These are phyloP conservation scores for Halictus ligatus DNA, from an alignment of 2,888 invertebrate genomes.

Conservation along the genomic window DNA sequence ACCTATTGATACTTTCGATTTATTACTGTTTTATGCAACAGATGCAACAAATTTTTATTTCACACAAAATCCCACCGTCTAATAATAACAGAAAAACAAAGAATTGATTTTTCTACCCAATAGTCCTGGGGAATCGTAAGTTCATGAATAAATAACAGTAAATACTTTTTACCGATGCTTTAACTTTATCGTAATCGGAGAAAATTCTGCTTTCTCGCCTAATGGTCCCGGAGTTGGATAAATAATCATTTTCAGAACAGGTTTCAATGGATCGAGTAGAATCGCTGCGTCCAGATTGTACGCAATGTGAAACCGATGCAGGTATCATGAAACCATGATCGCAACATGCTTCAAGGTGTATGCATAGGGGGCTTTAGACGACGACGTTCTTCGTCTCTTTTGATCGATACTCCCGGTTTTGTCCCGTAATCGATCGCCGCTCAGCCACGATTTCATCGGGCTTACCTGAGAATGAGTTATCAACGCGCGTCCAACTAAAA, in stretches of 20 bases:
- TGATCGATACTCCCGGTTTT: conserved; percentile 7
- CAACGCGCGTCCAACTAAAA: neutral
- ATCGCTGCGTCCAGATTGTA: neutral
- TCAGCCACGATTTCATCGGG: neutral
- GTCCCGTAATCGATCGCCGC: neutral
- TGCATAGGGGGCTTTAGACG: neutral
- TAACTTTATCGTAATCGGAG: neutral
- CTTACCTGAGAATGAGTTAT: neutral
- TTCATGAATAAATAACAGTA: neutral
- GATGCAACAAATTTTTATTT: too few relatives aligned
- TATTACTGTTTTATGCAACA: too few relatives aligned
- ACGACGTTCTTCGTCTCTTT: conserved; percentile 1
- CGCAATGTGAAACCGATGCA: neutral
- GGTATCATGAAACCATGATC: conserved; percentile 1
- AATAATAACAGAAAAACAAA: too few relatives aligned
- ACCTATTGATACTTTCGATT: too few relatives aligned
- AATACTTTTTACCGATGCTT: neutral
- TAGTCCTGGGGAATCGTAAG: too few relatives aligned
- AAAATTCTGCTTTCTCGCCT: neutral
- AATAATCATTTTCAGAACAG: neutral
- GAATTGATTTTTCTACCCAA: too few relatives aligned
- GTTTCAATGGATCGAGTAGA: neutral
- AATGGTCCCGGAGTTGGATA: neutral
- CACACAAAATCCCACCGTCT: too few relatives aligned
- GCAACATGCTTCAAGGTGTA: neutral